phyloP scores from a whole-genome alignment of 2,797 vertebrate species.

The Helarctos malayanus region DNA sequence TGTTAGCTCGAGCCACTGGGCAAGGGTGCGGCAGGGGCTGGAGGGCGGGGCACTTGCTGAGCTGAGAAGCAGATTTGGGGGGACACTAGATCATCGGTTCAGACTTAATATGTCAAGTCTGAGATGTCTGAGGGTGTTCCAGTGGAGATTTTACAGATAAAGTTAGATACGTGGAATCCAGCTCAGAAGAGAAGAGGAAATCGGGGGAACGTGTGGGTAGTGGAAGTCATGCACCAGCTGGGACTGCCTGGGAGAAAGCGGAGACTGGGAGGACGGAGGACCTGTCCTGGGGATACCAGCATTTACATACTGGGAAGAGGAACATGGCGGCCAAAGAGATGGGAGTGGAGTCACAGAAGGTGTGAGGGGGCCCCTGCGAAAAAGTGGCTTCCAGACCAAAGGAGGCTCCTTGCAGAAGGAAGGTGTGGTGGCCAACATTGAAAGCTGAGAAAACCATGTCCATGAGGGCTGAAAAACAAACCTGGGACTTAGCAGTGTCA shows the following conservation, averaged over 20 bases:
- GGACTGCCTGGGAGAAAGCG: neutral
- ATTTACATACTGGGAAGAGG: neutral
- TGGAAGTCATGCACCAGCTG: neutral
- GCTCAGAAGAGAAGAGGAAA: neutral
- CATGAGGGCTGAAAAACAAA: neutral
- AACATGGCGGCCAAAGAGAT: neutral
- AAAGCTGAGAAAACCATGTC: neutral
- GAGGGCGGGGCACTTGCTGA: neutral
- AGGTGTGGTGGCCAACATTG: rapidly evolving
- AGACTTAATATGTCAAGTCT: neutral
- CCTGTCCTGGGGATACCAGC: rapidly evolving
- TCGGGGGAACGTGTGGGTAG: neutral
- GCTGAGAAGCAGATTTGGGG: neutral
- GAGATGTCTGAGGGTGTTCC: neutral
- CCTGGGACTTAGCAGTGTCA: neutral
- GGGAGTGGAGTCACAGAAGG: neutral
- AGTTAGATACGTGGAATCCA: neutral
- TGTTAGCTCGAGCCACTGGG: neutral
- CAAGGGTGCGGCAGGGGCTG: rapidly evolving
- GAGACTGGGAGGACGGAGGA: rapidly evolving
- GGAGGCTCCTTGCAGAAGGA: neutral
- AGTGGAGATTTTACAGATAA: neutral
- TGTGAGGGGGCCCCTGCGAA: neutral
- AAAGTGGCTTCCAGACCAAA: too few species aligned
- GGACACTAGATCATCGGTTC: neutral